Conservation (phyloP, 2,888 invertebrate genomes). For the Euplexia lucipara region DNA sequence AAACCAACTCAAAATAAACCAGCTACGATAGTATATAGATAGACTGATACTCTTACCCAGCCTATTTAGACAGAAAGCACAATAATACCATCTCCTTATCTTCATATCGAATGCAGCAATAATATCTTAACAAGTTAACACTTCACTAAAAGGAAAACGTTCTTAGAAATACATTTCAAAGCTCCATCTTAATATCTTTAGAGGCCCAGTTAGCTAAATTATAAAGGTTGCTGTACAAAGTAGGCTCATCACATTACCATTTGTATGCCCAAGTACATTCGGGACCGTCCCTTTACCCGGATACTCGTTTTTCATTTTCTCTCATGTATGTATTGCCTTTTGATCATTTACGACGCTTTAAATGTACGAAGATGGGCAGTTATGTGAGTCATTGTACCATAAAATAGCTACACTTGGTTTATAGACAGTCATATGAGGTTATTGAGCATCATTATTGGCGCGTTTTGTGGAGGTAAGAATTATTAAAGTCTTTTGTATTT, state of each 20-base stretch:
- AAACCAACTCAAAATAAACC: no score
- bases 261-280: slow-evolving; percentile 20
- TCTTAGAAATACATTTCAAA: slow-evolving; percentile 37
- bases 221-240: slow-evolving; percentile 41
- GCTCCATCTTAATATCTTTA: slow-evolving; percentile 17
- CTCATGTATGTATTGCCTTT: slow-evolving; percentile 23
- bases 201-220: slow-evolving; percentile 15
- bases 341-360: slow-evolving; percentile 37
- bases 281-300: slow-evolving; percentile 50
- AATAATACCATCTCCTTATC: neutral
- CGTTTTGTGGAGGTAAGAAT: slow-evolving; percentile 13
- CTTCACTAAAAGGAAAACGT: slow-evolving; percentile 2
- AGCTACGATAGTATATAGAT: no score
- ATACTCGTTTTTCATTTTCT: slow-evolving; percentile 41
- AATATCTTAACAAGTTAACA: neutral
- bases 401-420: slow-evolving; percentile 35
- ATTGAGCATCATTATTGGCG: neutral
- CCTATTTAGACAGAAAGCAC: neutral
- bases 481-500: slow-evolving; percentile 5
- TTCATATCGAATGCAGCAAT: neutral
- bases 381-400: slow-evolving; percentile 28
- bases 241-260: slow-evolving; percentile 36
- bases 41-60: neutral
- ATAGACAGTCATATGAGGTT: slow-evolving; percentile 8
- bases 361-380: slow-evolving; percentile 34